A percentile compares a stretch with the other conserved stretches of the same genome.
Evolutionary conservation across 2,113 vertebrate species (phyloP).

Genomic region (Austrofundulus limnaeus): DNA sequence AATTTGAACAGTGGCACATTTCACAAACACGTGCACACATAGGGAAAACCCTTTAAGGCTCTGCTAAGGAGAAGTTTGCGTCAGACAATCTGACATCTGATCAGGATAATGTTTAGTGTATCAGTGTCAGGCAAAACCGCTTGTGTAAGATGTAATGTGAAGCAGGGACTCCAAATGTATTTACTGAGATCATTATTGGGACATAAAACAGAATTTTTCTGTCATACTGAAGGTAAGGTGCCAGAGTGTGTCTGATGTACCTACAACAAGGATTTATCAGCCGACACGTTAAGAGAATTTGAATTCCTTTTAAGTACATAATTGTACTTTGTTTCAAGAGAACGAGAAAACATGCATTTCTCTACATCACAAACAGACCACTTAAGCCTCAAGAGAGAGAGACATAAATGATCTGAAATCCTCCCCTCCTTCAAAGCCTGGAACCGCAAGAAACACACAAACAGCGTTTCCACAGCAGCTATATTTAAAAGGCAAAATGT

Average conservation of each 20-base stretch:
- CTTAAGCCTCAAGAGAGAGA: conserved; percentile 42
- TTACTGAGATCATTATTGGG: background rate
- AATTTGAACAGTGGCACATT: too few species aligned
- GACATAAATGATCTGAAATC: conserved; percentile 49
- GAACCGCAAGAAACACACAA: conserved; percentile 58
- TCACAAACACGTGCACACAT: too few species aligned
- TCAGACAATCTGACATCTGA: background rate
- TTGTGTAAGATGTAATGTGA: background rate
- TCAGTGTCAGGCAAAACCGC: background rate
- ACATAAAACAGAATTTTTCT: background rate
- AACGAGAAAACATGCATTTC: conserved; percentile 36
- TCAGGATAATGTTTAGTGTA: conserved; percentile 3
- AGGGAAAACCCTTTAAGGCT: too few species aligned
- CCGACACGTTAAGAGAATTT: background rate
- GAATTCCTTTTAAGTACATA: conserved; percentile 16
- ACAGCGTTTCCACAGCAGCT: conserved; percentile 55
- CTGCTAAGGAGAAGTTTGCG: background rate
- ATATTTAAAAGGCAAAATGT: conserved; percentile 59
- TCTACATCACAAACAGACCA: conserved; percentile 40
- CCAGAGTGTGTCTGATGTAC: background rate
- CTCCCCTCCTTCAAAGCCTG: conserved; percentile 54
- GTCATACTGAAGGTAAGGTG: background rate
- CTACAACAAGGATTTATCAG: conserved; percentile 19
- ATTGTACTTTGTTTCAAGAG: conserved; percentile 22
- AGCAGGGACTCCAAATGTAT: background rate